Conservation (phyloP, 2,113 vertebrate species). For the Poeciliopsis occidentalis region DNA sequence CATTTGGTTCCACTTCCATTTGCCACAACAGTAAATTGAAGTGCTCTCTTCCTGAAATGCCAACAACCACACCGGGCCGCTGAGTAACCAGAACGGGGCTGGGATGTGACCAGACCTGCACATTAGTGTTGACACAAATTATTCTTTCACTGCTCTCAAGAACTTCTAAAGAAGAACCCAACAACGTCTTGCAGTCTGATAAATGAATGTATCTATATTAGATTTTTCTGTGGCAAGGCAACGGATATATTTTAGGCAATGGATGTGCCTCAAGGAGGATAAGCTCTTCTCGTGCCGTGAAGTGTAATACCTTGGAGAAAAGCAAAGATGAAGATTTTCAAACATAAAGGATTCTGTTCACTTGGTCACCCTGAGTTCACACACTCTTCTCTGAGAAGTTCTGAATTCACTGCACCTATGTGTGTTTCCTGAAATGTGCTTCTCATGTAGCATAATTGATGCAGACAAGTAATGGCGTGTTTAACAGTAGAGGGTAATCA, state of each 20-base stretch:
- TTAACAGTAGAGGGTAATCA: conserved; percentile 32
- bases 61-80: conserved; percentile 21
- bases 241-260: conserved; percentile 8
- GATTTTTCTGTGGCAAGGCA: conserved; percentile 17
- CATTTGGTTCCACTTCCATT: conserved; percentile 23
- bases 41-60: conserved; percentile 42
- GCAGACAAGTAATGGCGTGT: conserved; percentile 42
- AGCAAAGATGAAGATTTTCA: conserved; percentile 17
- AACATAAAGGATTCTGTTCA: conserved; percentile 15
- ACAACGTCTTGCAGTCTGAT: not conserved
- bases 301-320: conserved; percentile 7
- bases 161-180: conserved; percentile 18
- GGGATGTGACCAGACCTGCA: conserved; percentile 61
- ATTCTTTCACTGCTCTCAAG: conserved; percentile 35
- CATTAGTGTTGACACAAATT: conserved; percentile 38
- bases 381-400: conserved; percentile 9
- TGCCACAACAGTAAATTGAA: conserved; percentile 39
- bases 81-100: conserved; percentile 25
- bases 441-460: conserved; percentile 37
- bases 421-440: conserved; percentile 24
- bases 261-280: conserved; percentile 19
- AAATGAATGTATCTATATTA: not conserved
- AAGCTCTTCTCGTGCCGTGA: not conserved
- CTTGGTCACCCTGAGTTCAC: conserved; percentile 9
- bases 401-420: not conserved